Percentiles rank a stretch among this genome's conserved stretches.
Conservation (phyloP, 1,140 invertebrate genomes). For the Drosophila erecta region DNA sequence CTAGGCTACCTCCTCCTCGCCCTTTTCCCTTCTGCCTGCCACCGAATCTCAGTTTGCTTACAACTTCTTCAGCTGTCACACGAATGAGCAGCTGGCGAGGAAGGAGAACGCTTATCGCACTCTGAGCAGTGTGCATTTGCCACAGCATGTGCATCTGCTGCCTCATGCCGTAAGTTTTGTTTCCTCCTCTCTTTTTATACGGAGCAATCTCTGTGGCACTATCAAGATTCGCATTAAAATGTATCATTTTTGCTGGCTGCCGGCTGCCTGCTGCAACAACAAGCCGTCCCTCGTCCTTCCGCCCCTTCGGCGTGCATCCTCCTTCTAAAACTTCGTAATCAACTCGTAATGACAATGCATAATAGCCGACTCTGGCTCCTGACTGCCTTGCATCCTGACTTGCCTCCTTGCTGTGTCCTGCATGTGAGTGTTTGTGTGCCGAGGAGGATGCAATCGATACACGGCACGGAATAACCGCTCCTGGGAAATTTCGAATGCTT, state of each 20-base stretch:
- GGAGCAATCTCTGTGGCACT: slow-evolving; percentile 76
- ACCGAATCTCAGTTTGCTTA: slow-evolving; percentile 48
- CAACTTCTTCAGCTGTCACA: slow-evolving; percentile 81
- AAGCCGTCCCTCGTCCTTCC: slow-evolving; percentile 1
- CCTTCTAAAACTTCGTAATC: slow-evolving; percentile 77
- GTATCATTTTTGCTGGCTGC: slow-evolving; percentile 81
- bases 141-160: slow-evolving; percentile 49
- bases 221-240: slow-evolving; percentile 85
- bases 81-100: slow-evolving; percentile 62
- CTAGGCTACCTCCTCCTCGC: background rate
- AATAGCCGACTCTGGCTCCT: slow-evolving; percentile 57
- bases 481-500: background rate
- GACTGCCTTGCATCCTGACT: slow-evolving; percentile 53
- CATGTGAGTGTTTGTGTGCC: slow-evolving; percentile 20
- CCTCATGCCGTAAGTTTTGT: slow-evolving; percentile 57
- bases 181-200: slow-evolving; percentile 58
- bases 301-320: slow-evolving; percentile 46
- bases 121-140: slow-evolving; percentile 57
- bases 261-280: slow-evolving; percentile 56
- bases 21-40: background rate
- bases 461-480: background rate
- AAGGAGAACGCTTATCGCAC: slow-evolving; percentile 59
- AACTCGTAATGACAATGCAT: slow-evolving; percentile 81
- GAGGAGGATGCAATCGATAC: slow-evolving; percentile 47
- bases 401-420: slow-evolving; percentile 36